phyloP scores from a whole-genome alignment of 2,113 vertebrate genomes.

The Mastomys coucha region DNA sequence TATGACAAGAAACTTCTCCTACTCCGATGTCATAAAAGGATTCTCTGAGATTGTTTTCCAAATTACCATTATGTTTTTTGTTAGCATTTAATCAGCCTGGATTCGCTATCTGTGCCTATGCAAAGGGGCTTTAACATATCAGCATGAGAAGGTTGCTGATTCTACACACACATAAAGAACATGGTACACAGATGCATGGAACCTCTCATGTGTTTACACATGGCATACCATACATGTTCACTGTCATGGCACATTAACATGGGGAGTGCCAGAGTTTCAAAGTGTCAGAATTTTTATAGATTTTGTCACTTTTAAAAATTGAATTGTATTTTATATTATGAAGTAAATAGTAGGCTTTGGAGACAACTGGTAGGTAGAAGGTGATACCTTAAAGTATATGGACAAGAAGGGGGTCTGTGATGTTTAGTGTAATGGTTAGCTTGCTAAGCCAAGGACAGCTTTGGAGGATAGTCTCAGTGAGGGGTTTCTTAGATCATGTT shows the following conservation, averaged over 20 bases:
- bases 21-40: not conserved
- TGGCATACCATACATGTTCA: not conserved
- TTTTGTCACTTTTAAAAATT: not conserved
- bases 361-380: not conserved
- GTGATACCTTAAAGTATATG: not conserved
- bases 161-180: not conserved
- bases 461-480: not conserved
- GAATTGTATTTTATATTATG: not conserved
- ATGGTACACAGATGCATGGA: not conserved
- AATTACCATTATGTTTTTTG: not conserved
- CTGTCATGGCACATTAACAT: not conserved
- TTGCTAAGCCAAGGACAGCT: not conserved
- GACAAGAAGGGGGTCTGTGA: not conserved
- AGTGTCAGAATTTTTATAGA: not conserved
- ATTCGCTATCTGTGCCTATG: accelerated
- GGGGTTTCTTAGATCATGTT: not conserved
- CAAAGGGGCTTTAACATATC: accelerated
- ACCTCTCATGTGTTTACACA: not conserved
- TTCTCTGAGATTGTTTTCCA: not conserved
- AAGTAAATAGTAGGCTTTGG: not conserved
- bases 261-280: not conserved
- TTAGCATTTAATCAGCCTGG: not conserved
- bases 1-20: not conserved
- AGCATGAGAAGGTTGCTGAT: accelerated
- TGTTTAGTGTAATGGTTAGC: too few relatives aligned